Conservation (phyloP, 30 jellyfish, hydroid and myxozoan genomes). For the Chironex yamaguchii region DNA sequence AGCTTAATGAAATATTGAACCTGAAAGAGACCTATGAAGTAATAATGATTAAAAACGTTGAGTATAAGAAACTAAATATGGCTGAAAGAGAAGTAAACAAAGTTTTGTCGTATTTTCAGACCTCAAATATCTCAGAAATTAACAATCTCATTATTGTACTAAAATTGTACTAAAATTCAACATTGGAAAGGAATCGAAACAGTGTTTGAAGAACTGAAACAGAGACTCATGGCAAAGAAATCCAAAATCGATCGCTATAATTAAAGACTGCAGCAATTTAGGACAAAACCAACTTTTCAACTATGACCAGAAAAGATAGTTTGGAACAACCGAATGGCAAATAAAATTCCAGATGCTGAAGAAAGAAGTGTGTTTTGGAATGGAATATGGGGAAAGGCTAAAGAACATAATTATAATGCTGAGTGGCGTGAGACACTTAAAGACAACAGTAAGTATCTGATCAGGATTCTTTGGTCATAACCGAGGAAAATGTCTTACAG, state of each 20-base stretch:
- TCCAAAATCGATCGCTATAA: too few relatives aligned
- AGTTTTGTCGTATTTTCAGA: conserved; percentile 13
- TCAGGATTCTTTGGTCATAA: background rate
- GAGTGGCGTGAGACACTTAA: background rate
- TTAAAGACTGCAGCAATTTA: too few relatives aligned
- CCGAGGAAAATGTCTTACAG: background rate
- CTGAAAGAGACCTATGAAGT: background rate
- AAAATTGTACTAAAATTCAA: background rate
- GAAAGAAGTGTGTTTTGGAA: too few relatives aligned
- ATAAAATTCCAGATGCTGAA: too few relatives aligned
- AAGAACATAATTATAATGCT: too few relatives aligned
- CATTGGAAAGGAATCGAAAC: conserved; percentile 19
- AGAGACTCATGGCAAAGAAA: too few relatives aligned
- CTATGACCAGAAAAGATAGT: too few relatives aligned
- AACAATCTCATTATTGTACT: conserved; percentile 9
- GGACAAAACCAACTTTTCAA: too few relatives aligned
- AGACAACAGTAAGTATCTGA: background rate
- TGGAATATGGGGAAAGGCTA: background rate
- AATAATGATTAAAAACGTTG: background rate
- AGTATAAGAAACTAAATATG: background rate
- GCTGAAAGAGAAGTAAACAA: conserved; percentile 16
- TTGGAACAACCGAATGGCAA: too few relatives aligned
- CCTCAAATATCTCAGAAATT: conserved; percentile 19
- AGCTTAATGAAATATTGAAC: too few relatives aligned
- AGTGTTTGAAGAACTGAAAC: background rate